Evolutionary conservation across 2,113 vertebrate genomes (phyloP).

Genomic region (Genyomyrus donnyi): DNA sequence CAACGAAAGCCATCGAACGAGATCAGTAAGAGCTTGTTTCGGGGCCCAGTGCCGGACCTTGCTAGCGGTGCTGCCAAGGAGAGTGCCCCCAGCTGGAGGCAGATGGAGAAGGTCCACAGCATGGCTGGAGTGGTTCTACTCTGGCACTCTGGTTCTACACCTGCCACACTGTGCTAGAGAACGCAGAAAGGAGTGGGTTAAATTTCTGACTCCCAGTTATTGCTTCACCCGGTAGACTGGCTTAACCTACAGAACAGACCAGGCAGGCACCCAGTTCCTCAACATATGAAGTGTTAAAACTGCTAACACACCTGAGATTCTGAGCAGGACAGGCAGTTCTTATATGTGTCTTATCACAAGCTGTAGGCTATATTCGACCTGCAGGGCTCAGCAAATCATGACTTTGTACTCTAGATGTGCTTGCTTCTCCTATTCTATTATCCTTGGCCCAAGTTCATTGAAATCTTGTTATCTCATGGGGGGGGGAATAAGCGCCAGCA

Average conservation of each 20-base stretch:
- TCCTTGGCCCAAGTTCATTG: neutral
- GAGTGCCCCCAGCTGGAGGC: neutral
- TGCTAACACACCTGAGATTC: neutral
- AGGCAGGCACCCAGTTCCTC: neutral
- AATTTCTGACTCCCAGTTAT: neutral
- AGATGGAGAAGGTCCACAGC: neutral
- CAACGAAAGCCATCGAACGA: conserved; percentile 79
- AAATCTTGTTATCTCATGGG: neutral
- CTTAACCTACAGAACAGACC: neutral
- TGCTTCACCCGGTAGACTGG: neutral
- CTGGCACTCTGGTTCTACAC: neutral
- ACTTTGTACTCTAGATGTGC: neutral
- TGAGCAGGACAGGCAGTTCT: neutral
- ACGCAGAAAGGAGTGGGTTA: conserved; percentile 41
- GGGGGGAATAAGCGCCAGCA: neutral
- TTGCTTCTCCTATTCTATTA: neutral
- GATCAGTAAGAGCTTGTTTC: conserved; percentile 65
- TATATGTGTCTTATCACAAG: neutral
- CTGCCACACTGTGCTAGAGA: neutral
- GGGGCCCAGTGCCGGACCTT: neutral
- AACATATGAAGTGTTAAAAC: neutral
- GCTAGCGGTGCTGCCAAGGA: neutral
- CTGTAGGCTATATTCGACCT: neutral
- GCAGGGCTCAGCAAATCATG: neutral
- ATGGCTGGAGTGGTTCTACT: neutral